Conservation (phyloP, 2,797 vertebrate genomes). For the Fringilla coelebs region DNA sequence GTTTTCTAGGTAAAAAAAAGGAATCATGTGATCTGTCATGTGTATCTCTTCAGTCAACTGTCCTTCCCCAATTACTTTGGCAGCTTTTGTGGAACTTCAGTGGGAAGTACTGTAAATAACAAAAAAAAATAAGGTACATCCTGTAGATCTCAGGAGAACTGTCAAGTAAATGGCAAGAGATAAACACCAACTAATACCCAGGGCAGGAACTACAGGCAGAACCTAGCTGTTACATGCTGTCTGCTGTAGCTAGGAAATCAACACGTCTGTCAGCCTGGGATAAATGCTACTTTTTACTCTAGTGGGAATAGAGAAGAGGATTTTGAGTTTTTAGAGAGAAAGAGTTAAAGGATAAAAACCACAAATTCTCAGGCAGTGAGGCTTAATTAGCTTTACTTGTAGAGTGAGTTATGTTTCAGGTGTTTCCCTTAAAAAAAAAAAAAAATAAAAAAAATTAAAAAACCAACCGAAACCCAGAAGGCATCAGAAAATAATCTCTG, state of each 20-base stretch:
- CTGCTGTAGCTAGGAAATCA: background rate
- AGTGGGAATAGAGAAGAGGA: background rate
- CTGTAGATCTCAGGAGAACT: background rate
- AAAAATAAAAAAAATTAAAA: fast-evolving
- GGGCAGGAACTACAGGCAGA: background rate
- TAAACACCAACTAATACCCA: background rate
- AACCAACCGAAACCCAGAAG: background rate
- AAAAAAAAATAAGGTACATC: background rate
- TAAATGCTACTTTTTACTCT: background rate
- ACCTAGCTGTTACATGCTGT: background rate
- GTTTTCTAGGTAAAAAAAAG: background rate
- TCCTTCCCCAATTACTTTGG: background rate
- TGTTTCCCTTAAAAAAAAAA: background rate
- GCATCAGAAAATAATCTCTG: background rate
- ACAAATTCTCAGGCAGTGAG: background rate
- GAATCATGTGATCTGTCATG: background rate
- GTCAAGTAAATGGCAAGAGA: background rate
- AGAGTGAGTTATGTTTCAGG: background rate
- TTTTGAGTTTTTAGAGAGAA: background rate
- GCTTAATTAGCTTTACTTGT: background rate
- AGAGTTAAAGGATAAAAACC: background rate
- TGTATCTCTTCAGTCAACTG: background rate
- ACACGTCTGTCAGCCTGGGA: fast-evolving
- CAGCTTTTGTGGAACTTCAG: background rate
- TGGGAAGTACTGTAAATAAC: background rate